Evolutionary conservation across 2,113 vertebrate genomes (phyloP).

Genomic region (Nothobranchius furzeri): DNA sequence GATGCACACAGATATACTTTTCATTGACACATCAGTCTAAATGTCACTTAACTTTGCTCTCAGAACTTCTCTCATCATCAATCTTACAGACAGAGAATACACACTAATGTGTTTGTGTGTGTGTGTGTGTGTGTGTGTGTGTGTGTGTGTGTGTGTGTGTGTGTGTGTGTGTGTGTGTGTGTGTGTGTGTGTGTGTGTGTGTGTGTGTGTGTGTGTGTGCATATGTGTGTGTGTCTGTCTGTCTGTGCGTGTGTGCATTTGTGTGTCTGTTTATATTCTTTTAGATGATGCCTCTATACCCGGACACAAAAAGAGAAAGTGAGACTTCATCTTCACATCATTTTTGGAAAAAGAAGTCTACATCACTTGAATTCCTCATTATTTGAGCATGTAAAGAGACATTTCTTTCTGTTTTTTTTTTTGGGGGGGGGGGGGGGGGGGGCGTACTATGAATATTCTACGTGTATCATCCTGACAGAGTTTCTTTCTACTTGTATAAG

Average conservation of each 20-base stretch:
- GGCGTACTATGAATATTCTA: conserved; percentile 58
- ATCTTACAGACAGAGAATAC: conserved; percentile 21
- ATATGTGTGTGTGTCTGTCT: background rate
- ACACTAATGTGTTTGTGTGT: conserved; percentile 6
- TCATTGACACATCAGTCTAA: conserved; percentile 35
- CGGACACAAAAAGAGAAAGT: conserved; percentile 14
- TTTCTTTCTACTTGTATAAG: conserved; percentile 46
- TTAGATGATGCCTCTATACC: conserved; percentile 8
- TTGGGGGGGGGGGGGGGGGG: conserved; percentile 5
- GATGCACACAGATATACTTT: conserved; percentile 26
- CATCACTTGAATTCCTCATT: conserved; percentile 64
- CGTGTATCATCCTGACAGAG: conserved; percentile 43
- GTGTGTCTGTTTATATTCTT: conserved; percentile 1
- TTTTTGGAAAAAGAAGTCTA: conserved; percentile 48
- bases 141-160: conserved; percentile 3
- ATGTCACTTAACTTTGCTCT: conserved; percentile 35
- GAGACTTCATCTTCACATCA: conserved; percentile 21
- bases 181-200: background rate
- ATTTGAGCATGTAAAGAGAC: conserved; percentile 39
- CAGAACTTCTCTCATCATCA: conserved; percentile 39
- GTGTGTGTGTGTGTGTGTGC: no score
- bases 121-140: background rate
- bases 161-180: conserved; percentile 7
- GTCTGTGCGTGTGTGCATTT: conserved; percentile 6
- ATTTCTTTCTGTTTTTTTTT: no score